A percentile compares a stretch with the other conserved stretches of the same genome.
These are phyloP conservation scores for Limnodromus scolopaceus DNA, from an alignment of 2,797 vertebrate species.

Conservation along the genomic window DNA sequence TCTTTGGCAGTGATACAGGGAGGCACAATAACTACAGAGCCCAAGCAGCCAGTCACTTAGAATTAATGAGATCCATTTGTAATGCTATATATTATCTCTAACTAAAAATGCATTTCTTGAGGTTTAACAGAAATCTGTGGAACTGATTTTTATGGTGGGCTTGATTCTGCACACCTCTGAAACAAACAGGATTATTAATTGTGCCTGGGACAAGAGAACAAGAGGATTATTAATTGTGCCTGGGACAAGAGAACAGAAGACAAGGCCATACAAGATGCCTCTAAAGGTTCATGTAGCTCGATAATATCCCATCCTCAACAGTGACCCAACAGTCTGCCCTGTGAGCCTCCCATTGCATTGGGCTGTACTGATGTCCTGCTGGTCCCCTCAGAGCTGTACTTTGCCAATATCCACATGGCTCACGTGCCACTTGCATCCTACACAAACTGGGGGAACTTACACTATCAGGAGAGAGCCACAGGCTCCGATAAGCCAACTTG, in stretches of 20 bases:
- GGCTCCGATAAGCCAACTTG: not conserved
- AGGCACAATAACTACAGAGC: not conserved
- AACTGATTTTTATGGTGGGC: not conserved
- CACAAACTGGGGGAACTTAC: not conserved
- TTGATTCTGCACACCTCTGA: not conserved
- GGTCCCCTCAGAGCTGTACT: not conserved
- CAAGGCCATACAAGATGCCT: not conserved
- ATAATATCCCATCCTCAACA: not conserved
- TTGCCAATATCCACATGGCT: not conserved
- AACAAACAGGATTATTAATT: not conserved
- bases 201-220: not conserved
- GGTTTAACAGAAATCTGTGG: not conserved
- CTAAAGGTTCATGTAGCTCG: not conserved
- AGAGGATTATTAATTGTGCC: not conserved
- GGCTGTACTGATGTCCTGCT: not conserved
- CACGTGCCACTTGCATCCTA: accelerated
- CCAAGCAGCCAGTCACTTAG: not conserved
- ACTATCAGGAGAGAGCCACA: not conserved
- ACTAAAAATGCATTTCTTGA: not conserved
- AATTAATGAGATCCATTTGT: not conserved
- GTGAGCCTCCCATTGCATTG: not conserved
- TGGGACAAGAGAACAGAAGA: not conserved
- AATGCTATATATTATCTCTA: not conserved
- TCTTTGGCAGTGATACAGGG: not conserved
- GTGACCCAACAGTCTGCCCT: not conserved